Conservation (phyloP, 2,888 invertebrate species). For the Napeogenes sylphis region DNA sequence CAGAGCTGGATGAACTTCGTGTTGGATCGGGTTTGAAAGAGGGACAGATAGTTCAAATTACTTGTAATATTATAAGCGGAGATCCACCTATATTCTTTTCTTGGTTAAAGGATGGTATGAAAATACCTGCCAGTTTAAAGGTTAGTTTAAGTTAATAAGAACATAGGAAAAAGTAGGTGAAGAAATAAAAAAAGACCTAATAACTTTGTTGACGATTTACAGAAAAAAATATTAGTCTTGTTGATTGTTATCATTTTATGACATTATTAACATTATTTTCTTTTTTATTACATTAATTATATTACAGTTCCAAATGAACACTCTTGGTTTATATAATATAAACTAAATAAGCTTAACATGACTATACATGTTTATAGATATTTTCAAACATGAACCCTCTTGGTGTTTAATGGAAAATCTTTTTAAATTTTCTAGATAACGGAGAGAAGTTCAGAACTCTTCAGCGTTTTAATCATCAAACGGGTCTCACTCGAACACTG, state of each 20-base stretch:
- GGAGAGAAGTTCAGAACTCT: conserved; percentile 82
- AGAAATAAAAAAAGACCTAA: no score
- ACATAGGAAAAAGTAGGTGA: no score
- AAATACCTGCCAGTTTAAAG: conserved; percentile 80
- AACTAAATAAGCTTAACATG: no score
- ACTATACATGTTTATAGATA: no score
- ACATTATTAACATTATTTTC: no score
- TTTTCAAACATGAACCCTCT: background rate
- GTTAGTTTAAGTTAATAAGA: conserved; percentile 47
- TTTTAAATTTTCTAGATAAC: conserved; percentile 68
- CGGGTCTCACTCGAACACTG: conserved; percentile 82
- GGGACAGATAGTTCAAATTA: conserved; percentile 89
- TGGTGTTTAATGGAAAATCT: background rate
- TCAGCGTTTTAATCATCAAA: conserved; percentile 83
- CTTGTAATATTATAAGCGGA: conserved; percentile 86
- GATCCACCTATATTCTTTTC: conserved; percentile 84
- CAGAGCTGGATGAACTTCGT: conserved; percentile 88
- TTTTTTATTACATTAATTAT: no score
- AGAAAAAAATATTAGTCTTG: no score
- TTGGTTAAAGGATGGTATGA: conserved; percentile 82
- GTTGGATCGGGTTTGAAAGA: conserved; percentile 89
- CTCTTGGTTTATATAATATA: no score
- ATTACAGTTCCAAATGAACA: no score
- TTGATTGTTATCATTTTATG: no score
- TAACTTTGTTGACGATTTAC: no score